phyloP scores from a whole-genome alignment of 1,140 invertebrate genomes.

The Drosophila biarmipes region DNA sequence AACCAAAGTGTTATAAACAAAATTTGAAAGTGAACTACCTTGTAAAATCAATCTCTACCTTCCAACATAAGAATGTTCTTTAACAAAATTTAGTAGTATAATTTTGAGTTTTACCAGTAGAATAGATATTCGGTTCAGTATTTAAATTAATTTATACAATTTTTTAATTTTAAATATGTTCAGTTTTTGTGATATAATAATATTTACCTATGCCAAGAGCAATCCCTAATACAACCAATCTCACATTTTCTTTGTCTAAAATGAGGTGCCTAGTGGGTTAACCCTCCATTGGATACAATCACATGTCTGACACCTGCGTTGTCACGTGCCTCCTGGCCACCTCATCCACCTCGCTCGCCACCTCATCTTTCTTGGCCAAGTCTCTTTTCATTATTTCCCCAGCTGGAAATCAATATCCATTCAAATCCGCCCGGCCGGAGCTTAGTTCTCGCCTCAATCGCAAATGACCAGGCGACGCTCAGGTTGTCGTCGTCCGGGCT shows the following conservation, averaged over 20 bases:
- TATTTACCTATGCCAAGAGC: no score
- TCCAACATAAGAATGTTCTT: no score
- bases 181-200: no score
- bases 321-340: conserved; percentile 55
- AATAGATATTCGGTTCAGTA: no score
- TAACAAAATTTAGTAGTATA: no score
- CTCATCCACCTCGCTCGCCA: conserved; percentile 14
- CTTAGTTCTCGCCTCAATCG: conserved; percentile 57
- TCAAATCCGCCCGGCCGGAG: conserved; percentile 28
- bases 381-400: conserved; percentile 40
- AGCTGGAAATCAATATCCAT: conserved; percentile 69
- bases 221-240: not conserved
- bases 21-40: no score
- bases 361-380: conserved; percentile 46
- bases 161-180: no score
- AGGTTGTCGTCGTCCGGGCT: conserved; percentile 35
- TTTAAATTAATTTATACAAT: no score
- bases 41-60: no score
- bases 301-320: conserved; percentile 41
- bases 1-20: no score
- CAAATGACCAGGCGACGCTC: conserved; percentile 40
- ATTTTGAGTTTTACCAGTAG: no score
- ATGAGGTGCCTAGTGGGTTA: conserved; percentile 3
- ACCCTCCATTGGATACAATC: conserved; percentile 6
- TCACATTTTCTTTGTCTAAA: not conserved